A percentile compares a stretch with the other conserved stretches of the same genome.
Evolutionary conservation across 2,113 vertebrate species (phyloP).

Genomic region (Phocoena sinus): DNA sequence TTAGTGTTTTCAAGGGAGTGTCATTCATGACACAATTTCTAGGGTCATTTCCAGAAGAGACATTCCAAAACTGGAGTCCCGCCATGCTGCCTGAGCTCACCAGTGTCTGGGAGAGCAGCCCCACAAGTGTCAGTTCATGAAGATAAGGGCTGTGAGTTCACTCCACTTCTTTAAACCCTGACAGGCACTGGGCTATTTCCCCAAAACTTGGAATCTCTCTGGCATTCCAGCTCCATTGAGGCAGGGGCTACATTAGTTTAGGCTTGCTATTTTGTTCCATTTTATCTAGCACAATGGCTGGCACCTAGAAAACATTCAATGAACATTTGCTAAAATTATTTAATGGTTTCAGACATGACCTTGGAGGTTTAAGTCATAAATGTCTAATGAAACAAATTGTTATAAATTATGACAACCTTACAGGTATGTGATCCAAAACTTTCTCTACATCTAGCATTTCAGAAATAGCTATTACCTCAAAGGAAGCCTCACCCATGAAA

Average conservation of each 20-base stretch:
- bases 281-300: background rate
- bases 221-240: background rate
- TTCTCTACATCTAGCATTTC: background rate
- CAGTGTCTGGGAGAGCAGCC: background rate
- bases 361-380: background rate
- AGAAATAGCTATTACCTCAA: background rate
- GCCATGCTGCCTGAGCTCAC: background rate
- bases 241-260: background rate
- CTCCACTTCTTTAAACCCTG: background rate
- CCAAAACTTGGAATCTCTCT: background rate
- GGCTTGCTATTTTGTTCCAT: background rate
- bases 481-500: background rate
- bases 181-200: background rate
- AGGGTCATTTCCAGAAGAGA: background rate
- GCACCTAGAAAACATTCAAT: background rate
- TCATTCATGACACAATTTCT: background rate
- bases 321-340: background rate
- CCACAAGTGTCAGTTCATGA: background rate
- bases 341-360: background rate
- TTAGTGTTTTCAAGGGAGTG: background rate
- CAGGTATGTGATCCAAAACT: background rate
- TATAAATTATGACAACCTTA: background rate
- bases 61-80: background rate
- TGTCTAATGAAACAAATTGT: background rate
- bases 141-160: background rate